These are phyloP conservation scores for Xestia ashworthii DNA, from an alignment of 2,888 invertebrate species.

Conservation along the genomic window DNA sequence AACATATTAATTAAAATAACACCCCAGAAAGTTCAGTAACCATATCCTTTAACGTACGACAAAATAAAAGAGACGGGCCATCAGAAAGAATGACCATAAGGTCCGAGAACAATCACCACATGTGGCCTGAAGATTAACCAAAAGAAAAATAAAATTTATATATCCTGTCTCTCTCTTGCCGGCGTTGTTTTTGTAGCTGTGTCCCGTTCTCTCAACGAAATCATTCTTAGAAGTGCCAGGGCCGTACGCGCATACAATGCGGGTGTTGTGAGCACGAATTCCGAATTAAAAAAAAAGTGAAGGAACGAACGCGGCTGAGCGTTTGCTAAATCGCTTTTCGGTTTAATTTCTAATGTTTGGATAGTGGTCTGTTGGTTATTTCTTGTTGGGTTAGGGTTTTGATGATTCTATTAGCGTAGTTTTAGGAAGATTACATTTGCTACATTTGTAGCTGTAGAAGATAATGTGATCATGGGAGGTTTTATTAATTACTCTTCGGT, in stretches of 20 bases:
- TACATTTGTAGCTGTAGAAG: neutral
- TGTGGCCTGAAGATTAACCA: slow-evolving; percentile 89
- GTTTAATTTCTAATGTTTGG: slow-evolving; percentile 76
- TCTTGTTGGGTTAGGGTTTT: slow-evolving; percentile 42
- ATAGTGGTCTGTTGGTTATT: slow-evolving; percentile 46
- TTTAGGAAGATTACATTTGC: slow-evolving; percentile 9
- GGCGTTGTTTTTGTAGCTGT: slow-evolving; percentile 64
- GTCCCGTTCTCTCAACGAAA: slow-evolving; percentile 82
- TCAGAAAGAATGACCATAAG: slow-evolving; percentile 87
- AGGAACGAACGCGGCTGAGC: slow-evolving; percentile 74
- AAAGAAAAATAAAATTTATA: slow-evolving; percentile 88
- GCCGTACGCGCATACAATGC: slow-evolving; percentile 87
- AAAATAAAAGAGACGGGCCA: slow-evolving; percentile 74
- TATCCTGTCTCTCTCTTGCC: slow-evolving; percentile 73
- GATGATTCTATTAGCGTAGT: slow-evolving; percentile 56
- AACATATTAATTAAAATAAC: slow-evolving; percentile 88
- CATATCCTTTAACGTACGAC: slow-evolving; percentile 70
- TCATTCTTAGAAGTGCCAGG: slow-evolving; percentile 88
- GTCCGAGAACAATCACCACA: slow-evolving; percentile 90
- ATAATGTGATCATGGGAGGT: neutral
- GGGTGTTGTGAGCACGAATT: slow-evolving; percentile 88
- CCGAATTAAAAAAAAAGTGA: slow-evolving; percentile 81
- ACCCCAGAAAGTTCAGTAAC: slow-evolving; percentile 84
- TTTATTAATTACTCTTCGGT: neutral
- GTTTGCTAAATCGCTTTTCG: slow-evolving; percentile 81